phyloP scores from a whole-genome alignment of 2,113 vertebrate genomes.

The Crotalus horridus region DNA sequence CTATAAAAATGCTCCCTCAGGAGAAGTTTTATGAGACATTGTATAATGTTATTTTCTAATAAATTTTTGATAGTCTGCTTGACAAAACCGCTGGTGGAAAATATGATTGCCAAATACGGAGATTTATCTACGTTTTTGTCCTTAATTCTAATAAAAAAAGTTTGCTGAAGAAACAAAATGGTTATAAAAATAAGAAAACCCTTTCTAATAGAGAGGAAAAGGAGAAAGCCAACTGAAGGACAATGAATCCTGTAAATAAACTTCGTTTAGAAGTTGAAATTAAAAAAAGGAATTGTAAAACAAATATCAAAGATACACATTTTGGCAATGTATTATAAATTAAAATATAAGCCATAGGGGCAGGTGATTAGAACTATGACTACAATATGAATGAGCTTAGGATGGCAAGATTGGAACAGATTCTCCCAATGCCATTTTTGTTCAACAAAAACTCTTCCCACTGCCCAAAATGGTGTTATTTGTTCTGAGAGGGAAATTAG shows the following conservation, averaged over 20 bases:
- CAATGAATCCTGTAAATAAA: not conserved
- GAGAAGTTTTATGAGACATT: not conserved
- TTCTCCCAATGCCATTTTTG: not conserved
- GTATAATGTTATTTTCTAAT: not conserved
- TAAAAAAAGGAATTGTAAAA: not conserved
- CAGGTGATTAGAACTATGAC: not conserved
- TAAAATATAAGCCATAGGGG: not conserved
- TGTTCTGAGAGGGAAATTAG: not conserved
- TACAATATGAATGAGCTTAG: not conserved
- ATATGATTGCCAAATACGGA: not conserved
- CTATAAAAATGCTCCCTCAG: not conserved
- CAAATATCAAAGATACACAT: not conserved
- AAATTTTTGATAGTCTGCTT: not conserved
- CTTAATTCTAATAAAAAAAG: not conserved
- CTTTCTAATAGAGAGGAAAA: not conserved
- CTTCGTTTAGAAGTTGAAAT: not conserved
- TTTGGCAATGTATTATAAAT: not conserved
- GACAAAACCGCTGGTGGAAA: not conserved
- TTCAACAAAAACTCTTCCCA: not conserved
- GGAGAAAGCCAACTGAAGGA: not conserved
- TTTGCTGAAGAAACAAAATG: not conserved
- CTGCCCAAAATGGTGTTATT: not conserved
- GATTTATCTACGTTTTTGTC: not conserved
- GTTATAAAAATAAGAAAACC: not conserved
- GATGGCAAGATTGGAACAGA: not conserved